phyloP scores from a whole-genome alignment of 2,888 invertebrate genomes.

The Mellilla xanthometata region DNA sequence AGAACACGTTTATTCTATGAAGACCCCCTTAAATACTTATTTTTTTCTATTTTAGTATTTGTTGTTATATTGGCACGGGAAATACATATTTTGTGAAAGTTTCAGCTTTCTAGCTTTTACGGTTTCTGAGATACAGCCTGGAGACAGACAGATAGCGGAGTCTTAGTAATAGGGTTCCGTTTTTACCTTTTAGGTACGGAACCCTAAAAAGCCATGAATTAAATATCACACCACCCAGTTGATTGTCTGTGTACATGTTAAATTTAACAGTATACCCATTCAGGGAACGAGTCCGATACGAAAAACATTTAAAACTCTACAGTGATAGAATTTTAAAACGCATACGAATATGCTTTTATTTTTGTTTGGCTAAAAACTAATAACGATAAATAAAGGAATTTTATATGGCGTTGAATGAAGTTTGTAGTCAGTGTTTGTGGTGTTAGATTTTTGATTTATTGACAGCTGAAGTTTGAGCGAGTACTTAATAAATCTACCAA shows the following conservation, averaged over 20 bases:
- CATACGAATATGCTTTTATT: slow-evolving; percentile 5
- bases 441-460: not conserved
- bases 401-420: not conserved
- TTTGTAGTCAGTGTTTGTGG: not conserved
- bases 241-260: slow-evolving; percentile 23
- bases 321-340: slow-evolving; percentile 28
- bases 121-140: too few species aligned
- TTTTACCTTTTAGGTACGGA: too few species aligned
- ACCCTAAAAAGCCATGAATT: too few species aligned
- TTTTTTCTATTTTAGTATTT: too few species aligned
- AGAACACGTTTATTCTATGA: too few species aligned
- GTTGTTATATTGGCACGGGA: too few species aligned
- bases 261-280: slow-evolving; percentile 18
- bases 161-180: too few species aligned
- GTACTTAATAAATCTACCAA: too few species aligned
- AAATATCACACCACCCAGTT: slow-evolving; percentile 31
- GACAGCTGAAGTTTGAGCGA: not conserved
- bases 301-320: slow-evolving; percentile 23
- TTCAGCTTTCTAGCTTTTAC: too few species aligned
- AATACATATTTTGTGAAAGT: too few species aligned
- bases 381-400: not conserved
- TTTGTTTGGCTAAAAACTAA: slow-evolving; percentile 8
- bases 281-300: slow-evolving; percentile 11
- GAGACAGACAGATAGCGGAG: too few species aligned
- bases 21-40: too few species aligned